These are phyloP conservation scores for Spheniscus humboldti DNA, from an alignment of 2,797 vertebrate species.

Conservation along the genomic window DNA sequence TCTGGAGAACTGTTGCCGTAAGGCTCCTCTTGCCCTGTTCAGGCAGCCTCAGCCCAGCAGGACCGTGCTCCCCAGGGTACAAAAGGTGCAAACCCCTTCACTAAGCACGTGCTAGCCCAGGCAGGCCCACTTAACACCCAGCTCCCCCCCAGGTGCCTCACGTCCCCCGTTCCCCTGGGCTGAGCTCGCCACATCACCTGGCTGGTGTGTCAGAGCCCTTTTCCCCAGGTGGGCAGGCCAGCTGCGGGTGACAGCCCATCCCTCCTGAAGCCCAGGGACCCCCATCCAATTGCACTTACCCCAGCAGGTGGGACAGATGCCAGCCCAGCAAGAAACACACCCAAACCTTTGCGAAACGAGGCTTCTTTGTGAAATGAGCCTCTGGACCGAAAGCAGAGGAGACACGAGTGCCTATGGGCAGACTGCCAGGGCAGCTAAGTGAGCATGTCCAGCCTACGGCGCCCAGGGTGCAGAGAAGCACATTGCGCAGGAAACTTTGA, in stretches of 20 bases:
- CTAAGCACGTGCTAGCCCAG: fast-evolving
- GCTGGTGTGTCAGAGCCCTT: background rate
- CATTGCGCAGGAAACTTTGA: background rate
- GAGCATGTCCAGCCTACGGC: fast-evolving
- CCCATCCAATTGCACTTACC: background rate
- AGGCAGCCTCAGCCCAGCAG: background rate
- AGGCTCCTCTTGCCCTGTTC: background rate
- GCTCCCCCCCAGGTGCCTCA: background rate
- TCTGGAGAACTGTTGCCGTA: background rate
- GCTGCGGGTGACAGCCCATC: background rate
- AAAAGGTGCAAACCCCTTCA: background rate
- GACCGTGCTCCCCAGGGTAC: fast-evolving
- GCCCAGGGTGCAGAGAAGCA: background rate
- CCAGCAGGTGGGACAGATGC: background rate
- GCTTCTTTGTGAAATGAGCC: background rate
- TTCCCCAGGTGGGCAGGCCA: background rate
- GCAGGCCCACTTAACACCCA: background rate
- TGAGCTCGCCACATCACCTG: background rate
- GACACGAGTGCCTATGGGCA: background rate
- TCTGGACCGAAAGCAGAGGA: background rate
- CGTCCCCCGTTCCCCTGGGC: background rate
- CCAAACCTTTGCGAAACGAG: background rate
- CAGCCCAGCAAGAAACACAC: background rate
- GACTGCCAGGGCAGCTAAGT: background rate
- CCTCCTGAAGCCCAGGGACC: background rate